These are phyloP conservation scores for Eulemur albifrons DNA, from an alignment of 2,797 vertebrate species.

Conservation along the genomic window DNA sequence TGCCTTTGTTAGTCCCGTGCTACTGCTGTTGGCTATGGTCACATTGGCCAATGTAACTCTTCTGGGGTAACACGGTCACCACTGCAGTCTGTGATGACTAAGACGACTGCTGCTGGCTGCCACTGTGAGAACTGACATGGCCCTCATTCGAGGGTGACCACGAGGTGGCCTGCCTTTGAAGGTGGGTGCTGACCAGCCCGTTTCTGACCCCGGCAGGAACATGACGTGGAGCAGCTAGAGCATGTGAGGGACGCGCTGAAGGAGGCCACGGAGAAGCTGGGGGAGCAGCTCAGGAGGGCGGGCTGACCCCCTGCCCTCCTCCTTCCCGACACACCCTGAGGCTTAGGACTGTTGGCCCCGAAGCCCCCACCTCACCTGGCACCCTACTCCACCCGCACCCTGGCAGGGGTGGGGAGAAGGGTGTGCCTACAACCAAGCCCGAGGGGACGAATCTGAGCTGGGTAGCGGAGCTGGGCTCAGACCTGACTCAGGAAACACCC, in stretches of 20 bases:
- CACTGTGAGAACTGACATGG: too few relatives aligned
- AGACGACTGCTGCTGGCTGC: neutral
- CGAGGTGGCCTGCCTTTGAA: neutral
- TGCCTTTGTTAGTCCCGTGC: neutral
- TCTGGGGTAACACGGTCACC: neutral
- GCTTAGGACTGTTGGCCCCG: neutral
- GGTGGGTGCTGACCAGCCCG: neutral
- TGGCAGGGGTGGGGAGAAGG: neutral
- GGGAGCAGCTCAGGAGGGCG: slow-evolving; percentile 82
- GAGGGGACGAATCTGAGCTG: neutral
- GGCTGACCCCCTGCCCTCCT: slow-evolving; percentile 21
- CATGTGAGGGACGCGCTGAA: slow-evolving; percentile 88
- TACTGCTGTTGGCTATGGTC: neutral
- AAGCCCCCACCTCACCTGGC: neutral
- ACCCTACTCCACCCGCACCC: neutral
- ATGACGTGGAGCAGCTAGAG: slow-evolving; percentile 82
- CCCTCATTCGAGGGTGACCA: neutral
- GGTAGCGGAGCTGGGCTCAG: neutral
- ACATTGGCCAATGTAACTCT: fast-evolving
- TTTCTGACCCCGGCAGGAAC: slow-evolving; percentile 64
- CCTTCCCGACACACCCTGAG: neutral
- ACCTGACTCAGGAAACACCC: neutral
- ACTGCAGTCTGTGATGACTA: fast-evolving
- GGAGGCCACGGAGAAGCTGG: slow-evolving; percentile 86
- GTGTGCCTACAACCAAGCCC: neutral